Evolutionary conservation across 53 echinoderm and acorn worm genomes (phyloP), one percentile per base, ranked within the genome.

Genomic region (Pentamera pediparva): DNA sequence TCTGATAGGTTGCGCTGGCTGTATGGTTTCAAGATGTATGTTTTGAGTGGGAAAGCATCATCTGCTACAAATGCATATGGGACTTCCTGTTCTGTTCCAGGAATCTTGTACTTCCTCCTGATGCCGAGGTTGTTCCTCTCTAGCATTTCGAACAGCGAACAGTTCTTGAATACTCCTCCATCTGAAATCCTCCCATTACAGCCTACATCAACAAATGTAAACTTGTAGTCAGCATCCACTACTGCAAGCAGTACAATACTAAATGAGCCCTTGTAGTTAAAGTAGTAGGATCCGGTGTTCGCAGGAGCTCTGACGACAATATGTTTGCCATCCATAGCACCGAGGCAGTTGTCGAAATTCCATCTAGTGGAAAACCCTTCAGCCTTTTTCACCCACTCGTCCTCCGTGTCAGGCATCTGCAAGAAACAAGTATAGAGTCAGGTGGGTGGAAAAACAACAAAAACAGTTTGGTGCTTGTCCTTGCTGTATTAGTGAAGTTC

Each of bases 321-420:
- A n/a, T n/a, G n/a, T n/a, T n/a, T n/a, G n/a, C n/a, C n/a, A n/a
- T n/a, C 69, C 29, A 79, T 21, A 27, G 70, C 79, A n/a, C 56
- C 79, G 9, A 79, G 31, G 39, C 79, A 69, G 51, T 79, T 79
- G 24, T 39, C 35, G 54, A 79, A 79, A 33, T 79, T 69, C 70
- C 62, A 76, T 4, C 12, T 51, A 3, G 4, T 21, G 25, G 51
- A 1, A 51, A 51, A 4, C 25, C 25, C 6, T 25, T 51, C 25
- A 51, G 8, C 51, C 25, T 51, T 2, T 3, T 21, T 51, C 25
- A 3, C 4, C 6, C 51, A 3, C 25, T 51, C 51, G 25, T 19
- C 8, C 51, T 51, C 51, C 25, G 51, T 51, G 51, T 25, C 25
- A 5, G 51, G 3, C 8, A 51, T 51, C 51, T 51, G 15, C 19